Evolutionary conservation across 2,888 invertebrate species (phyloP).

Genomic region (Ryuthela nishihirai): DNA sequence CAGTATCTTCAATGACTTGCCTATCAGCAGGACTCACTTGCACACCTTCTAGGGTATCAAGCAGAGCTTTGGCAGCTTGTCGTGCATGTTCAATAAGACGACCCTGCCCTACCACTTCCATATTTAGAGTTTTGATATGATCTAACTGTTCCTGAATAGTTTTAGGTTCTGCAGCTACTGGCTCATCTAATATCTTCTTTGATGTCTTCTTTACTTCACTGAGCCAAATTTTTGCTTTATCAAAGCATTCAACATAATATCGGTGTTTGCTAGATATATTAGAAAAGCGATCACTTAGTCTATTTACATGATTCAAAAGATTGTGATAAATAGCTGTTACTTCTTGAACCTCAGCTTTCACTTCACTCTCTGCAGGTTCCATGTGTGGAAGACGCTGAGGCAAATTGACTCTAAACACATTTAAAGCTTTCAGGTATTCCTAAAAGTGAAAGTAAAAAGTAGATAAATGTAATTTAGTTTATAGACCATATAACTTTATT

Average conservation of each 20-base stretch:
- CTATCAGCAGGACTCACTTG: slow-evolving; percentile 77
- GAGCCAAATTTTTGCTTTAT: slow-evolving; percentile 74
- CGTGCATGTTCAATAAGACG: slow-evolving; percentile 79
- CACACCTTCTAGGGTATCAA: slow-evolving; percentile 61
- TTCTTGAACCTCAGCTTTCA: slow-evolving; percentile 71
- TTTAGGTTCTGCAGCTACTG: slow-evolving; percentile 79
- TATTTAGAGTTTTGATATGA: slow-evolving; percentile 76
- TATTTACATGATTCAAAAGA: slow-evolving; percentile 73
- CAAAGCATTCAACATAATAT: slow-evolving; percentile 76
- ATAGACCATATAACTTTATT: not conserved
- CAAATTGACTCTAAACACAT: slow-evolving; percentile 78
- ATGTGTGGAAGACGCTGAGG: slow-evolving; percentile 71
- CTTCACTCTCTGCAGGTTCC: slow-evolving; percentile 67
- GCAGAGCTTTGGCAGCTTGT: slow-evolving; percentile 56
- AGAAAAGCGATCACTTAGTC: slow-evolving; percentile 73
- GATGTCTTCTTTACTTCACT: slow-evolving; percentile 73
- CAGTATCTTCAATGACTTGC: slow-evolving; percentile 72
- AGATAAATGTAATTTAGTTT: not conserved
- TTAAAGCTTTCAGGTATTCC: slow-evolving; percentile 75
- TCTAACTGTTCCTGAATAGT: slow-evolving; percentile 81
- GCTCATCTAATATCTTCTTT: slow-evolving; percentile 71
- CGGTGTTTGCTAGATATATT: slow-evolving; percentile 70
- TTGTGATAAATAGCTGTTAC: slow-evolving; percentile 65
- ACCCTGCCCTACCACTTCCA: slow-evolving; percentile 80
- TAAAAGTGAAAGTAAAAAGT: slow-evolving; percentile 65